Evolutionary conservation across 2,888 invertebrate species (phyloP), one percentile per base, ranked within the genome.

Genomic region (Monoplex corrugatus): DNA sequence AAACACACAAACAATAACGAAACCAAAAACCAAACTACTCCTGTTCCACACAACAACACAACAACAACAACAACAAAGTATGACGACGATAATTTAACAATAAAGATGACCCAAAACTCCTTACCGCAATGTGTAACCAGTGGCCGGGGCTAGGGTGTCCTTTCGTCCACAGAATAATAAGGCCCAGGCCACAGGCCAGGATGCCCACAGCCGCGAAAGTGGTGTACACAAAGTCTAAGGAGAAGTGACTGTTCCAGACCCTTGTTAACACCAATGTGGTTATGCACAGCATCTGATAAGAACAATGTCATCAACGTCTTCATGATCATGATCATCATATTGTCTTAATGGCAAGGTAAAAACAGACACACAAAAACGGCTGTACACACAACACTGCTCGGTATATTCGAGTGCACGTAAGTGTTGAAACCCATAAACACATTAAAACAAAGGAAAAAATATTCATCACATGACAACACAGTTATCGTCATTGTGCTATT

Each of bases 61-160:
- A 72, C 32, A 72, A 72, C 28, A 72, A 72, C 8, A 72, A 72
- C 72, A 23, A 10, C 28, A 72, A 10, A 72, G n/a, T 28, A 72
- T n/a, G 6, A 72, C 28, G 6, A 72, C 28, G 6, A 23, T 6
- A 72, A 72, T 72, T 72, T 38, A 78, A n/a, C 32, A 16, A 78
- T 35, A 78, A 16, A 78, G 13, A 35, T 35, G 10, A 35, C 10
- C n/a, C 8, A 43, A 10, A 43, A 44, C 10, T 19, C 16, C 85
- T 23, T 23, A 86, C 86, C 86, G 68, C 43, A 19, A 43, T 68
- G 86, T 86, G 86, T 2, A 28, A 13, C 8, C 63, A 68, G 68
- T 68, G 28, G 28, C 63, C 86, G n/a, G 86, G 86, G 0, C 10
- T 43, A 6, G 86, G 86, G 32, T 86, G 86, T 68, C 86, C 86